Conservation (phyloP, 1,140 invertebrate species). For the Atta colombica region DNA sequence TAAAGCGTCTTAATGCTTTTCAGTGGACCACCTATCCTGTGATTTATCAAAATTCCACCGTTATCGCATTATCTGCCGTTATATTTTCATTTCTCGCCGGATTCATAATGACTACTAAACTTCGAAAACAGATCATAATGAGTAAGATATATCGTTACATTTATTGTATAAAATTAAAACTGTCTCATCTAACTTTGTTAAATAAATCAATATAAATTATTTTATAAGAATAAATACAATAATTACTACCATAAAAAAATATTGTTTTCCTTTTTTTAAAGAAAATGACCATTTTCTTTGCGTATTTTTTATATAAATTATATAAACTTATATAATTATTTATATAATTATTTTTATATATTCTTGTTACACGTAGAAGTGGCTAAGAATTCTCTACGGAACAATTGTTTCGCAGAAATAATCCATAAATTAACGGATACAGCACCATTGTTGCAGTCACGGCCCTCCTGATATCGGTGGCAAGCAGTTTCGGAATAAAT, state of each 20-base stretch:
- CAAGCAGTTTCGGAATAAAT: conserved; percentile 82
- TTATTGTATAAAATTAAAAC: background rate
- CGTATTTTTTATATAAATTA: background rate
- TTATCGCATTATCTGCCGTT: conserved; percentile 81
- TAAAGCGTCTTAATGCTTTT: conserved; percentile 54
- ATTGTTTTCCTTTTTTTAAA: background rate
- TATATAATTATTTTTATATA: background rate
- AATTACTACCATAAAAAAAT: background rate
- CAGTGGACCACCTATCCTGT: conserved; percentile 79
- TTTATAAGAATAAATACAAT: background rate
- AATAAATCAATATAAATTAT: background rate
- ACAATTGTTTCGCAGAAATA: background rate
- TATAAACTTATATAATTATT: background rate
- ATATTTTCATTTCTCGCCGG: conserved; percentile 76
- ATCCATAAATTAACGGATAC: conserved; percentile 20
- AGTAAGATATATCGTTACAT: conserved; percentile 72
- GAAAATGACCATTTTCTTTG: background rate
- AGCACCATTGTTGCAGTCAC: conserved; percentile 74
- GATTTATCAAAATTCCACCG: conserved; percentile 82
- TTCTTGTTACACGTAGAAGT: background rate
- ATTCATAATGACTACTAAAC: conserved; percentile 69
- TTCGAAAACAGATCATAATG: conserved; percentile 78
- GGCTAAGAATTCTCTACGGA: background rate
- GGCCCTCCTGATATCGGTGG: conserved; percentile 77
- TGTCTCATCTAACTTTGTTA: background rate